A percentile compares a stretch with the other conserved stretches of the same genome.
Evolutionary conservation across 2,797 vertebrate species (phyloP).

Genomic region (Leuciscus waleckii): DNA sequence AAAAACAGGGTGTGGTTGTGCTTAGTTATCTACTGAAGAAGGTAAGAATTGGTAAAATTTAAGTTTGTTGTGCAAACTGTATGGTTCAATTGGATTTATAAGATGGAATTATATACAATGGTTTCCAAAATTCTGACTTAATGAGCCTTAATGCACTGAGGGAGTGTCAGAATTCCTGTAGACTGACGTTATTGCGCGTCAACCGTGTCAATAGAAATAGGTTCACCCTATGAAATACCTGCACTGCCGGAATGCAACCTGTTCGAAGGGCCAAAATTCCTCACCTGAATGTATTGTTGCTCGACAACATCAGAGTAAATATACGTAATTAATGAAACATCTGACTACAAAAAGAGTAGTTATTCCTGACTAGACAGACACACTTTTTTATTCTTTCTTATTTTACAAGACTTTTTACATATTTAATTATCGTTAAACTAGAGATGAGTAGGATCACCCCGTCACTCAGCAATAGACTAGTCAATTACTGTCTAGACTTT

Average conservation of each 20-base stretch:
- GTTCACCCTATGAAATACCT: neutral
- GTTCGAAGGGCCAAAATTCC: neutral
- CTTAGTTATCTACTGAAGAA: neutral
- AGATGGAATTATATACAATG: neutral
- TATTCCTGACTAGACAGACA: neutral
- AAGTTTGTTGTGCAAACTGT: neutral
- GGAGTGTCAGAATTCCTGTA: constrained; percentile 19
- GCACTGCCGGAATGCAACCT: neutral
- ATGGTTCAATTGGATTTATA: neutral
- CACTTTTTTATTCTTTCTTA: neutral
- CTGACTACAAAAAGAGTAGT: neutral
- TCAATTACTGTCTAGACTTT: neutral
- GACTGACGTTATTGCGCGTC: neutral
- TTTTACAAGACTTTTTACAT: neutral
- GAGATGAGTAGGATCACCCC: neutral
- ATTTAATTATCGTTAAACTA: neutral
- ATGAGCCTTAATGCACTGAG: neutral
- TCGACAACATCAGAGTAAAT: neutral
- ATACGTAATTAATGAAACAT: constrained; percentile 2
- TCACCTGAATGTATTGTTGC: neutral
- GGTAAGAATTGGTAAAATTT: neutral
- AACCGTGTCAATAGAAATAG: neutral
- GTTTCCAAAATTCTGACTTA: neutral
- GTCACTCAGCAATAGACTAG: neutral
- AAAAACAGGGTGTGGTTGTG: neutral